These are phyloP conservation scores for Tethea ocularis DNA, from an alignment of 2,888 invertebrate genomes.

Conservation along the genomic window DNA sequence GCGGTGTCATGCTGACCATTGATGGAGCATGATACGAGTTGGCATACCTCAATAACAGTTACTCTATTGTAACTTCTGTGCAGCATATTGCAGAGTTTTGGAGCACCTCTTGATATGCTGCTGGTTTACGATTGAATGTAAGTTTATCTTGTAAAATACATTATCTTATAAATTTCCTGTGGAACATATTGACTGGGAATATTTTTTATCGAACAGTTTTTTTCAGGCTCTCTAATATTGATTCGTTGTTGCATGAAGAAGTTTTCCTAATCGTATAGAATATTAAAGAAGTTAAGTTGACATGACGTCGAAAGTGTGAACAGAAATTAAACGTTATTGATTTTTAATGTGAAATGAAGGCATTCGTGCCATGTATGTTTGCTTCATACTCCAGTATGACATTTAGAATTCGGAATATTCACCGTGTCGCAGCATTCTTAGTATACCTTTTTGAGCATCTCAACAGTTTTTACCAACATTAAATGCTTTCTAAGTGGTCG, in stretches of 20 bases:
- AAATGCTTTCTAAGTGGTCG: conserved; percentile 1
- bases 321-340: not conserved
- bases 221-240: too few relatives aligned
- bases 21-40: conserved; percentile 56
- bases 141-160: not conserved
- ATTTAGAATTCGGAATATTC: not conserved
- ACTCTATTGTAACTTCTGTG: conserved; percentile 51
- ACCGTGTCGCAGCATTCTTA: not conserved
- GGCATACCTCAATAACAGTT: conserved; percentile 61
- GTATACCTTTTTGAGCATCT: not conserved
- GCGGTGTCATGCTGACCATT: conserved; percentile 64
- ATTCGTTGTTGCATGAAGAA: too few relatives aligned
- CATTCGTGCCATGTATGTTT: conserved; percentile 1
- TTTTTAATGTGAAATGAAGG: not conserved
- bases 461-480: not conserved
- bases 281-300: not conserved
- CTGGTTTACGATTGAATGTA: not conserved
- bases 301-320: not conserved
- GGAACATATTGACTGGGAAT: not conserved
- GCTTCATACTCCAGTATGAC: not conserved
- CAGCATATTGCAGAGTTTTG: conserved; percentile 17
- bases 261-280: not conserved
- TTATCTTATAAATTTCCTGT: not conserved
- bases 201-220: too few relatives aligned
- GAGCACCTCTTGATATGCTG: not conserved